Evolutionary conservation across 2,888 invertebrate genomes (phyloP).

Genomic region (Drosophila basisetae): DNA sequence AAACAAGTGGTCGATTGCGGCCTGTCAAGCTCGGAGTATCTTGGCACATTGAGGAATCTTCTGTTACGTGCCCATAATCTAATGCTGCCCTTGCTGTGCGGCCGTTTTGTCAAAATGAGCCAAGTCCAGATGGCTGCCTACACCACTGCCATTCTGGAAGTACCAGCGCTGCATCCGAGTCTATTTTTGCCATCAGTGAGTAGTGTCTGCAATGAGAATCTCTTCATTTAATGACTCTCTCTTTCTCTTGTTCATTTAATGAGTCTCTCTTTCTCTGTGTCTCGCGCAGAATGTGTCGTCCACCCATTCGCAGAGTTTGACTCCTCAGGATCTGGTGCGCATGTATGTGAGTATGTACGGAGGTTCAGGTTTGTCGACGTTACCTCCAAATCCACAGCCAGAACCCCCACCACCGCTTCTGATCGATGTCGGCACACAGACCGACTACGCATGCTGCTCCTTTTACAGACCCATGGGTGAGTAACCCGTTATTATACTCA

Average conservation of each 20-base stretch:
- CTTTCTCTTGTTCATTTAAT: background rate
- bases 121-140: constrained; percentile 60
- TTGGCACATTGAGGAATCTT: constrained; percentile 56
- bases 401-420: constrained; percentile 9
- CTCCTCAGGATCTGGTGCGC: constrained; percentile 46
- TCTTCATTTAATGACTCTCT: background rate
- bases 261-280: background rate
- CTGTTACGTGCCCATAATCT: constrained; percentile 63
- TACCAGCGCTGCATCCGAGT: constrained; percentile 56
- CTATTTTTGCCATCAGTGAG: constrained; percentile 59
- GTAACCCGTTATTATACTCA: background rate
- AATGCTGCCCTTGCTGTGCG: constrained; percentile 54
- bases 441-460: constrained; percentile 52
- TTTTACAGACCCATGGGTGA: constrained; percentile 50
- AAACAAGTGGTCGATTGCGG: constrained; percentile 36
- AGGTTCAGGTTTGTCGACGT: background rate
- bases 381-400: background rate
- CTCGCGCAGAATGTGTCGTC: constrained; percentile 33
- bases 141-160: constrained; percentile 51
- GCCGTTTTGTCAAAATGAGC: constrained; percentile 50
- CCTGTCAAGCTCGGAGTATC: constrained; percentile 51
- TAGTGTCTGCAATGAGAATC: background rate
- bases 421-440: constrained; percentile 48
- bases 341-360: constrained; percentile 32
- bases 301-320: constrained; percentile 43